Conservation (phyloP, 2,113 vertebrate genomes). For the Shinisaurus crocodilurus region DNA sequence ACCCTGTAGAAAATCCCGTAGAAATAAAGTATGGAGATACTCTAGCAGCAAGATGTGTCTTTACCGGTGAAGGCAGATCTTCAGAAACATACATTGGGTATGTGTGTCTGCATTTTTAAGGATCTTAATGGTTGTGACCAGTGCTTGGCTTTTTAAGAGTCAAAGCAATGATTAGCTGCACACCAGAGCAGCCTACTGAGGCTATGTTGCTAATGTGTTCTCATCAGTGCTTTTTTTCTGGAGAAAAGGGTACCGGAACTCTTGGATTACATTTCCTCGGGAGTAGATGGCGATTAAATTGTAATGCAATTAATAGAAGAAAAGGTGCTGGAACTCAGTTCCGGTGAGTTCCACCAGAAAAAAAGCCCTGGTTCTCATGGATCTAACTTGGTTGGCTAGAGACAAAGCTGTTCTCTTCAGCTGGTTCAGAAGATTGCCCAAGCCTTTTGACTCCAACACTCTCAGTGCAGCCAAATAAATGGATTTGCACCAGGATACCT, state of each 20-base stretch:
- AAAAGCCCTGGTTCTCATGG: too few relatives aligned
- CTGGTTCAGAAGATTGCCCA: background rate
- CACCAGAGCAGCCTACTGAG: background rate
- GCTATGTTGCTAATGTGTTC: background rate
- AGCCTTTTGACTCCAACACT: background rate
- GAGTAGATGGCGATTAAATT: too few relatives aligned
- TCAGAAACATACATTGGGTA: conserved; percentile 92
- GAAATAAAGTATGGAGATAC: conserved; percentile 87
- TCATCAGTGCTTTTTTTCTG: too few relatives aligned
- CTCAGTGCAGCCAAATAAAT: background rate
- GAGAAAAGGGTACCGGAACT: too few relatives aligned
- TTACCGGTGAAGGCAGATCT: conserved; percentile 91
- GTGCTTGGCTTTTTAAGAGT: background rate
- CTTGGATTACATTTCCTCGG: too few relatives aligned
- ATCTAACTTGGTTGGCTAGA: background rate
- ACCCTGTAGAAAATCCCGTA: conserved; percentile 83
- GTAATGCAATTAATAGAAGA: too few relatives aligned
- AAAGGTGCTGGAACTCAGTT: too few relatives aligned
- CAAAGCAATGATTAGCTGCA: background rate
- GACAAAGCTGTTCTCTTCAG: background rate
- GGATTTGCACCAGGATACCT: too few relatives aligned
- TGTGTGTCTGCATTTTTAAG: conserved; percentile 47
- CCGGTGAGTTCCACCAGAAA: too few relatives aligned
- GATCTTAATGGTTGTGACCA: background rate
- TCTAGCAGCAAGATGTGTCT: conserved; percentile 92